Percentiles rank a stretch among this genome's conserved stretches.
phyloP scores from a whole-genome alignment of 2,888 invertebrate species.

The Agrypnus murinus region DNA sequence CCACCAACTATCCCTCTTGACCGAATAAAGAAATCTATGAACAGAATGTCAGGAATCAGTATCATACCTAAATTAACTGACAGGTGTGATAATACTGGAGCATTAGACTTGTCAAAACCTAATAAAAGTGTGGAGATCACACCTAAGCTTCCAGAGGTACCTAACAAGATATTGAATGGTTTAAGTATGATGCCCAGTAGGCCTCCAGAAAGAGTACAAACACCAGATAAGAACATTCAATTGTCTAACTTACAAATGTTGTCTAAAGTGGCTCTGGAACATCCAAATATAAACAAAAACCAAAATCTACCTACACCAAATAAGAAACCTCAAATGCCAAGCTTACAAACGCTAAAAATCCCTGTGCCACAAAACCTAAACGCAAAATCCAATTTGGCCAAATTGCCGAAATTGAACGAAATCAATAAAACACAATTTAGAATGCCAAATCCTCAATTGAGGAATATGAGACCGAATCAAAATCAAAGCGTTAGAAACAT shows the following conservation, averaged over 20 bases:
- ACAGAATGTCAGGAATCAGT: constrained; percentile 64
- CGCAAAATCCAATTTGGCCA: constrained; percentile 60
- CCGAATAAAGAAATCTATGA: constrained; percentile 70
- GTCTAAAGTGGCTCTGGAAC: constrained; percentile 69
- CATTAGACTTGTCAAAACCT: constrained; percentile 73
- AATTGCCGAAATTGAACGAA: constrained; percentile 71
- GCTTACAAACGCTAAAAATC: constrained; percentile 65
- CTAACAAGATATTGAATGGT: constrained; percentile 50
- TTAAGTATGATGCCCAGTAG: constrained; percentile 49
- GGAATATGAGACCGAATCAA: constrained; percentile 68
- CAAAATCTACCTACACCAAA: background rate
- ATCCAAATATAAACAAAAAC: constrained; percentile 54
- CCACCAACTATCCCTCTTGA: constrained; percentile 74
- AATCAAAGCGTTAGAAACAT: constrained; percentile 79
- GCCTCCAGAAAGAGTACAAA: constrained; percentile 34
- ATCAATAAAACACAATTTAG: constrained; percentile 68
- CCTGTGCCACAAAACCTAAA: constrained; percentile 55
- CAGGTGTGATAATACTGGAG: constrained; percentile 72
- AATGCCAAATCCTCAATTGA: constrained; percentile 61
- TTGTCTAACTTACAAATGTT: constrained; percentile 75
- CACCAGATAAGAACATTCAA: constrained; percentile 59
- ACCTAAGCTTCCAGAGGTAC: constrained; percentile 55
- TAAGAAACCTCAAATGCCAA: constrained; percentile 65
- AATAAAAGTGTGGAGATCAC: constrained; percentile 65
- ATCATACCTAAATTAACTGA: constrained; percentile 66